Evolutionary conservation across 2,113 vertebrate species (phyloP).

Genomic region (Corythoichthys haematopterus): DNA sequence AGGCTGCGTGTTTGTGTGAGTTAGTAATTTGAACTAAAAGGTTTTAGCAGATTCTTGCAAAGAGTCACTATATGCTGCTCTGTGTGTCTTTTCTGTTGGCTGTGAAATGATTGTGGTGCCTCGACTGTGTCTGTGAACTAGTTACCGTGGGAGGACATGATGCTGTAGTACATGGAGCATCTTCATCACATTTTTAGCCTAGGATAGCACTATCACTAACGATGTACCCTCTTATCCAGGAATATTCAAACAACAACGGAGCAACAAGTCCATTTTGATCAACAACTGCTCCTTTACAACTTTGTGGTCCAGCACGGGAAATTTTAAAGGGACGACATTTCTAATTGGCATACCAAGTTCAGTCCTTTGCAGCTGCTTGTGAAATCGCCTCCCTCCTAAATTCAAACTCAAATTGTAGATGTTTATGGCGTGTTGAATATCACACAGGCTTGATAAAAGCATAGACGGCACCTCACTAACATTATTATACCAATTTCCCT

Average conservation of each 20-base stretch:
- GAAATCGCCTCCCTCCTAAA: slow-evolving; percentile 61
- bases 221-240: neutral
- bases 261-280: slow-evolving; percentile 5
- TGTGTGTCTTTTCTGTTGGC: slow-evolving; percentile 55
- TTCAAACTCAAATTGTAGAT: slow-evolving; percentile 66
- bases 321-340: slow-evolving; percentile 36
- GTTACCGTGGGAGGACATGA: neutral
- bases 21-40: neutral
- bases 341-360: slow-evolving; percentile 65
- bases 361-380: slow-evolving; percentile 66
- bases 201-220: neutral
- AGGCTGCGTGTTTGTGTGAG: slow-evolving; percentile 8
- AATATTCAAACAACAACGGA: neutral
- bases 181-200: neutral
- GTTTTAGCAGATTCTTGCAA: slow-evolving; percentile 37
- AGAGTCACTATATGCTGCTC: slow-evolving; percentile 6
- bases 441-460: slow-evolving; percentile 54
- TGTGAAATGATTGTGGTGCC: slow-evolving; percentile 35
- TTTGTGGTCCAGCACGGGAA: neutral
- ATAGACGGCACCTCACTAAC: slow-evolving; percentile 10
- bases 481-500: slow-evolving; percentile 36
- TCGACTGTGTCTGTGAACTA: neutral
- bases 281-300: slow-evolving; percentile 43
- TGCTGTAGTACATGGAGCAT: neutral
- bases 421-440: slow-evolving; percentile 65